Conservation (phyloP, 2,888 invertebrate genomes). For the Phytoseiulus persimilis region DNA sequence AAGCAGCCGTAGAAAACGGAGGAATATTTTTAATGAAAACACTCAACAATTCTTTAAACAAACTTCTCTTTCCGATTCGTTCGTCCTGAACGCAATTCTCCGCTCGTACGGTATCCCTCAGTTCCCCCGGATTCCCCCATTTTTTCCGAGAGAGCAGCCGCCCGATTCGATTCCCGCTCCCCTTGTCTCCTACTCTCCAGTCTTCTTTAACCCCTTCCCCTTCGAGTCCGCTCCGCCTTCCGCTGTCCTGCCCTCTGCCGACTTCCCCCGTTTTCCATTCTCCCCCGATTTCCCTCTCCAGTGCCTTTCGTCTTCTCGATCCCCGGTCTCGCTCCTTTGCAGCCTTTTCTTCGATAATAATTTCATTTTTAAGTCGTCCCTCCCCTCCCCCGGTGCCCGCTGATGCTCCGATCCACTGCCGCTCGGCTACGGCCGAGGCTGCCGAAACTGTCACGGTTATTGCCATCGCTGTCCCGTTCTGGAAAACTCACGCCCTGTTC, state of each 20-base stretch:
- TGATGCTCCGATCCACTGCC: neutral
- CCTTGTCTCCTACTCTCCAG: neutral
- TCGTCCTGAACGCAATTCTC: neutral
- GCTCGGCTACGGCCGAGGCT: neutral
- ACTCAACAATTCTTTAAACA: constrained; percentile 38
- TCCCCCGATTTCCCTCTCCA: neutral
- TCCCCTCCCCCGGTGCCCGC: neutral
- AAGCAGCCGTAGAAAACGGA: neutral
- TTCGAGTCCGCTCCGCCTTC: neutral
- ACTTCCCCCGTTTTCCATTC: neutral
- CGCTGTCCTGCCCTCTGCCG: neutral
- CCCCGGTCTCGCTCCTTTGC: neutral
- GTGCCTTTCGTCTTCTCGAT: neutral
- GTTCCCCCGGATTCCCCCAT: neutral
- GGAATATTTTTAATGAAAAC: constrained; percentile 37
- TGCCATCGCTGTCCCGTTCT: neutral
- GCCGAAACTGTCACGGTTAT: neutral
- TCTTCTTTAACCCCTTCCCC: neutral
- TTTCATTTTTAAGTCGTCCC: neutral
- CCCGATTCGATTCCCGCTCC: too few relatives aligned
- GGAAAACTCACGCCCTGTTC: too few relatives aligned
- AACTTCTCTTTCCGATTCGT: constrained; percentile 5
- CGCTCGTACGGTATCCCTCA: neutral
- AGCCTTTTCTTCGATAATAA: constrained; percentile 5
- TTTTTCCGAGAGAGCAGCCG: neutral